Evolutionary conservation across 2,797 vertebrate species (phyloP).

Genomic region (Bovichtus diacanthus): DNA sequence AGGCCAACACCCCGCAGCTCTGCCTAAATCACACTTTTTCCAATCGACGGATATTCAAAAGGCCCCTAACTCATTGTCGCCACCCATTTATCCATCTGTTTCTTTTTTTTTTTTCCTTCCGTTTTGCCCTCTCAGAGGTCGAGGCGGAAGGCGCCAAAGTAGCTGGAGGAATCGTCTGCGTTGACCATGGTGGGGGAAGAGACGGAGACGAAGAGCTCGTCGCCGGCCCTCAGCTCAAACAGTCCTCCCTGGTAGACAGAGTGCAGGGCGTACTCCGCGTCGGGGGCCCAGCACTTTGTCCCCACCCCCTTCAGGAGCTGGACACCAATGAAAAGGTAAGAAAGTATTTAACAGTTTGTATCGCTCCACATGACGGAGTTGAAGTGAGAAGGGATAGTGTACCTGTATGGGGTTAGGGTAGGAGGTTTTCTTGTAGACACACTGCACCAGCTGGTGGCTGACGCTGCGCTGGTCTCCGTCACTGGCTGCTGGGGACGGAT

Average conservation of each 20-base stretch:
- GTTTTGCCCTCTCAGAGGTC: constrained; percentile 85
- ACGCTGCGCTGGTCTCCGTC: constrained; percentile 82
- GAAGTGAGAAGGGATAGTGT: not conserved
- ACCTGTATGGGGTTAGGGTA: constrained; percentile 88
- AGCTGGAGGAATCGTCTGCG: constrained; percentile 88
- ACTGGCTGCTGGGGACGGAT: constrained; percentile 78
- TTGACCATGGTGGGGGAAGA: constrained; percentile 88
- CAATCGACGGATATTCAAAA: constrained; percentile 39
- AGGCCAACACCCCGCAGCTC: constrained; percentile 12
- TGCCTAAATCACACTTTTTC: constrained; percentile 4
- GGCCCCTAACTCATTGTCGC: constrained; percentile 12
- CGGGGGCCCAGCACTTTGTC: constrained; percentile 92
- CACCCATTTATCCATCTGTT: constrained; percentile 25
- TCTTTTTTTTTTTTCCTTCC: not conserved
- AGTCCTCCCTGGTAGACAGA: constrained; percentile 93
- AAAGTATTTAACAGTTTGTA: not conserved
- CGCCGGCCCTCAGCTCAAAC: constrained; percentile 90
- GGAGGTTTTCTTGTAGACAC: constrained; percentile 90
- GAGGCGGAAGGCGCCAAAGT: constrained; percentile 91
- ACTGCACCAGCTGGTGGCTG: constrained; percentile 91
- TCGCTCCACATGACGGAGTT: fast-evolving
- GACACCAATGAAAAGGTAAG: not conserved
- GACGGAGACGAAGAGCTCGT: constrained; percentile 91
- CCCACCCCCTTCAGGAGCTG: constrained; percentile 92
- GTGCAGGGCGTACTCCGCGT: constrained; percentile 91